Percentiles rank a stretch among this genome's conserved stretches.
Conservation (phyloP, 2,113 vertebrate species). For the Hyperoodon ampullatus region DNA sequence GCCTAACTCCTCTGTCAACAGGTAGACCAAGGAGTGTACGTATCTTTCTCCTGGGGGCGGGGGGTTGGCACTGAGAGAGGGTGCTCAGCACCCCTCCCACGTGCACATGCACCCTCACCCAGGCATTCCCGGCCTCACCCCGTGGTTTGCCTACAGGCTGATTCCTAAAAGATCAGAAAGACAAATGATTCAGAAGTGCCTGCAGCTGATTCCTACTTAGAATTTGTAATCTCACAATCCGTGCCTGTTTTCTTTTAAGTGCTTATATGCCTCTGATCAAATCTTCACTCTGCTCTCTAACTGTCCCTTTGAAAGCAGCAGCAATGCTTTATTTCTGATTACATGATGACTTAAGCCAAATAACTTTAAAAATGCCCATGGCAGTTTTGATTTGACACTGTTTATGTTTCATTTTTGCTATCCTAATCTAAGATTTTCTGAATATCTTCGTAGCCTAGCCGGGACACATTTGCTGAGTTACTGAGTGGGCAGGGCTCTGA, state of each 20-base stretch:
- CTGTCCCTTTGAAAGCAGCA: conserved; percentile 49
- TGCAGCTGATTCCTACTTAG: conserved; percentile 68
- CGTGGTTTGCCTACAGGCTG: neutral
- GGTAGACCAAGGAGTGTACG: conserved; percentile 29
- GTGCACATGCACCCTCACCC: neutral
- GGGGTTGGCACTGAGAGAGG: neutral
- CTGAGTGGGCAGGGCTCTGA: neutral
- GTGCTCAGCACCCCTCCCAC: conserved; percentile 5
- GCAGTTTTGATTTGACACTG: conserved; percentile 49
- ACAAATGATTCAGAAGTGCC: conserved; percentile 52
- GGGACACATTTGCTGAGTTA: conserved; percentile 10
- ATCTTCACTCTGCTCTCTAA: conserved; percentile 14
- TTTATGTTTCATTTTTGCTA: conserved; percentile 54
- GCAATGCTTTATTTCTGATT: conserved; percentile 56
- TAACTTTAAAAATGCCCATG: neutral
- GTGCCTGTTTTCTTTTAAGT: neutral
- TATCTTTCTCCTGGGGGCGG: neutral
- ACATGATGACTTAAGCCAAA: conserved; percentile 31
- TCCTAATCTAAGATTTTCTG: conserved; percentile 56
- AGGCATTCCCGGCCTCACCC: neutral
- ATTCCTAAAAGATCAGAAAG: conserved; percentile 68
- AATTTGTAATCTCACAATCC: conserved; percentile 57
- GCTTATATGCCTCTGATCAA: conserved; percentile 6
- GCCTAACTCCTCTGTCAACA: neutral
- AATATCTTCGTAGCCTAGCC: neutral